phyloP scores from a whole-genome alignment of 2,888 invertebrate species.

The Drosophila anomalata region DNA sequence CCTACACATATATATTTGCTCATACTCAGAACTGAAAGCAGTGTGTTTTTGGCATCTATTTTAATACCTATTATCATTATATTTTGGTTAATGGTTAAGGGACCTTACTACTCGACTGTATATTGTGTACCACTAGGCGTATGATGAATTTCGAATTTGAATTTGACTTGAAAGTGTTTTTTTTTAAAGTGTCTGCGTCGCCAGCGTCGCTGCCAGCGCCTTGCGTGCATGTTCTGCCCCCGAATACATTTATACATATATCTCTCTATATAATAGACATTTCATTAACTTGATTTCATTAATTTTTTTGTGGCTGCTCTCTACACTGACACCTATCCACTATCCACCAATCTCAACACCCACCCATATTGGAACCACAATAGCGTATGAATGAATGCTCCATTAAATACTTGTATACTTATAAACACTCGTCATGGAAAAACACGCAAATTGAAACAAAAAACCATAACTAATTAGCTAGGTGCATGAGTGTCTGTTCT shows the following conservation, averaged over 20 bases:
- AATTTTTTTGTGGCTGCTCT: slow-evolving; percentile 48
- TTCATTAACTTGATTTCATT: slow-evolving; percentile 23
- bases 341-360: not conserved
- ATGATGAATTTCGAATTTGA: slow-evolving; percentile 60
- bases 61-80: slow-evolving; percentile 25
- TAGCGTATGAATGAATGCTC: slow-evolving; percentile 49
- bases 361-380: not conserved
- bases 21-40: slow-evolving; percentile 40
- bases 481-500: slow-evolving; percentile 77
- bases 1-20: slow-evolving; percentile 30
- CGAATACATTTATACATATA: slow-evolving; percentile 25
- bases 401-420: slow-evolving; percentile 36
- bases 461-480: slow-evolving; percentile 67
- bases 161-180: slow-evolving; percentile 40
- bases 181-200: slow-evolving; percentile 18
- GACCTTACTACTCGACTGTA: slow-evolving; percentile 54
- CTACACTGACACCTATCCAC: slow-evolving; percentile 15
- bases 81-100: slow-evolving; percentile 38
- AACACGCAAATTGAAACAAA: slow-evolving; percentile 7
- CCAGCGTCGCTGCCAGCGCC: slow-evolving; percentile 56
- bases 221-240: slow-evolving; percentile 71
- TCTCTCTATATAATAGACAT: slow-evolving; percentile 23
- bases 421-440: slow-evolving; percentile 30
- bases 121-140: slow-evolving; percentile 77
- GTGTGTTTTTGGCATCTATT: slow-evolving; percentile 40